Conservation (phyloP, 2,888 invertebrate species). For the Yponomeuta sedellus region DNA sequence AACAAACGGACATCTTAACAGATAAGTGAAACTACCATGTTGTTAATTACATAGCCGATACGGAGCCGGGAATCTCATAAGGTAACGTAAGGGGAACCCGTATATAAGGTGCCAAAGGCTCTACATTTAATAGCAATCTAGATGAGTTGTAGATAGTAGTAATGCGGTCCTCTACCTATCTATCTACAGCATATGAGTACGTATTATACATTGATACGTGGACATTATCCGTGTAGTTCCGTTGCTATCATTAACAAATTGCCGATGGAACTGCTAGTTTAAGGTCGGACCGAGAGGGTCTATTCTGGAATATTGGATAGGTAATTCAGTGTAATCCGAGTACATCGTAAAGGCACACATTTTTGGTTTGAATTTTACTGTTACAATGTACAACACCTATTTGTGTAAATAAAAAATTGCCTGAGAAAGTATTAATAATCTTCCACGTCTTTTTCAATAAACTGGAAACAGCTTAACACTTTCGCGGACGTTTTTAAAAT, state of each 20-base stretch:
- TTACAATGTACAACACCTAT: too few relatives aligned
- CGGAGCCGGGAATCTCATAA: not conserved
- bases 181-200: not conserved
- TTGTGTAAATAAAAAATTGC: too few relatives aligned
- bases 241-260: conserved; percentile 64
- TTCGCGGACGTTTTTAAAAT: too few relatives aligned
- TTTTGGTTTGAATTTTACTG: too few relatives aligned
- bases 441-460: too few relatives aligned
- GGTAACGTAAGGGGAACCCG: not conserved
- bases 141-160: conserved; percentile 1
- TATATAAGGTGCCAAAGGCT: not conserved
- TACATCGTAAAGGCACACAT: not conserved
- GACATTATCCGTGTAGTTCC: conserved; percentile 34
- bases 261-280: conserved; percentile 43
- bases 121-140: conserved; percentile 5
- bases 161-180: not conserved
- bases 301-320: conserved; percentile 26
- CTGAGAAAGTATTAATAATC: too few relatives aligned
- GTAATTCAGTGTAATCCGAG: not conserved
- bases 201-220: conserved; percentile 11
- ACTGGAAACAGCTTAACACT: too few relatives aligned
- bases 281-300: conserved; percentile 24
- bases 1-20: not conserved
- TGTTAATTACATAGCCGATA: not conserved
- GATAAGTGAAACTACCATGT: not conserved